Evolutionary conservation across 2,797 vertebrate species (phyloP).

Genomic region (Sebastes diaconus): DNA sequence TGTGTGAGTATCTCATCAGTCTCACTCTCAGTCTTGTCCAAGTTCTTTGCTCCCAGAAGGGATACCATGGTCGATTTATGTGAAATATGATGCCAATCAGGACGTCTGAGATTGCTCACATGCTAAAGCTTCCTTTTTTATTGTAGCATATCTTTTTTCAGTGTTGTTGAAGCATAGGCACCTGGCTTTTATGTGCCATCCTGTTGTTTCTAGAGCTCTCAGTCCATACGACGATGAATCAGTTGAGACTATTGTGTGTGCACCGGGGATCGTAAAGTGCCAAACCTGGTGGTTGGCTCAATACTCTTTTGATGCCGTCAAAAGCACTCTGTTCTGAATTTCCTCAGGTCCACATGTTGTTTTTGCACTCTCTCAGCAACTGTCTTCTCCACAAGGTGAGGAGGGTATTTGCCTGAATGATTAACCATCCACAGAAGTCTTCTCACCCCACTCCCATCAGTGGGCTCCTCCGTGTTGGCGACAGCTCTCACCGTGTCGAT

Average conservation of each 20-base stretch:
- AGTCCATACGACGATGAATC: not conserved
- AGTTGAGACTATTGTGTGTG: not conserved
- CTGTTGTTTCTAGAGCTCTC: not conserved
- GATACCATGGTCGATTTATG: not conserved
- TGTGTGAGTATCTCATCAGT: not conserved
- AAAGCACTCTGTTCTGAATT: not conserved
- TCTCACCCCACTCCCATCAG: not conserved
- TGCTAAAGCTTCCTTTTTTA: not conserved
- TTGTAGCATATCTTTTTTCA: not conserved
- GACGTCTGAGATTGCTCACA: not conserved
- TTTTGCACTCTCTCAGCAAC: not conserved
- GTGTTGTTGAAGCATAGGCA: not conserved
- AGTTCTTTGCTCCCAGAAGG: not conserved
- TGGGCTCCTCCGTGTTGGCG: not conserved
- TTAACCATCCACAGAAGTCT: not conserved
- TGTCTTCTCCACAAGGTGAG: not conserved
- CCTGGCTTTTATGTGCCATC: not conserved
- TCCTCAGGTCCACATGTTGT: not conserved
- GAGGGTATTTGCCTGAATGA: not conserved
- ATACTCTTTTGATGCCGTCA: not conserved
- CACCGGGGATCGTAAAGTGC: not conserved
- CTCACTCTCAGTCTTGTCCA: not conserved
- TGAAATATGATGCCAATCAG: not conserved
- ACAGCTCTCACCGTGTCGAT: not conserved
- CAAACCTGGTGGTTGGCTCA: not conserved